Conservation (phyloP, 2,888 invertebrate genomes). For the Ochlodes sylvanus region DNA sequence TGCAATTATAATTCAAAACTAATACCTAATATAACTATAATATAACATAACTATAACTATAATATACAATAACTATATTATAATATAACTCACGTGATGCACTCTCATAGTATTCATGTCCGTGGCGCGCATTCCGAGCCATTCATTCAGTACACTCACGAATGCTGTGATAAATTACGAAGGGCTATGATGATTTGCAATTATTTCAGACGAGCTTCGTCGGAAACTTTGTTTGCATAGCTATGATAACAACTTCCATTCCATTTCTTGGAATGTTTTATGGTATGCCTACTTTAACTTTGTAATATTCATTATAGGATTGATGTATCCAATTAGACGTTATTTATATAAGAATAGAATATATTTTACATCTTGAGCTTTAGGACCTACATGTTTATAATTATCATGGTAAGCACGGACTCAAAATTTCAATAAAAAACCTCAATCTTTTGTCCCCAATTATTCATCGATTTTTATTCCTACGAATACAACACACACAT, state of each 20-base stretch:
- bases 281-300: not conserved
- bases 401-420: too few relatives aligned
- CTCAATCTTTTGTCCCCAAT: too few relatives aligned
- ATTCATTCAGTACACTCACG: slow-evolving; percentile 24
- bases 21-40: too few relatives aligned
- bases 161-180: slow-evolving; percentile 15
- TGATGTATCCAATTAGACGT: not conserved
- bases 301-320: not conserved
- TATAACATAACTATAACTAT: slow-evolving; percentile 12
- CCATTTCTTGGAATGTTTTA: not conserved
- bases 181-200: slow-evolving; percentile 7
- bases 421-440: too few relatives aligned
- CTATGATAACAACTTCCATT: slow-evolving; percentile 2
- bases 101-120: slow-evolving; percentile 23
- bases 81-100: slow-evolving; percentile 13
- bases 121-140: slow-evolving; percentile 7
- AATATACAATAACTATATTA: too few relatives aligned
- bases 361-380: not conserved
- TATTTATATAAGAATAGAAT: not conserved
- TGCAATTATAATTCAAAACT: slow-evolving; percentile 24
- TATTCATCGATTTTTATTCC: too few relatives aligned
- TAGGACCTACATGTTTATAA: too few relatives aligned
- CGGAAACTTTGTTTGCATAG: slow-evolving; percentile 8
- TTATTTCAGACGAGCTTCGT: slow-evolving; percentile 10
- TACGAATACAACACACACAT: too few relatives aligned